Evolutionary conservation across 2,113 vertebrate genomes (phyloP), one percentile per base, ranked within the genome.

Genomic region (Apaloderma vittatum): DNA sequence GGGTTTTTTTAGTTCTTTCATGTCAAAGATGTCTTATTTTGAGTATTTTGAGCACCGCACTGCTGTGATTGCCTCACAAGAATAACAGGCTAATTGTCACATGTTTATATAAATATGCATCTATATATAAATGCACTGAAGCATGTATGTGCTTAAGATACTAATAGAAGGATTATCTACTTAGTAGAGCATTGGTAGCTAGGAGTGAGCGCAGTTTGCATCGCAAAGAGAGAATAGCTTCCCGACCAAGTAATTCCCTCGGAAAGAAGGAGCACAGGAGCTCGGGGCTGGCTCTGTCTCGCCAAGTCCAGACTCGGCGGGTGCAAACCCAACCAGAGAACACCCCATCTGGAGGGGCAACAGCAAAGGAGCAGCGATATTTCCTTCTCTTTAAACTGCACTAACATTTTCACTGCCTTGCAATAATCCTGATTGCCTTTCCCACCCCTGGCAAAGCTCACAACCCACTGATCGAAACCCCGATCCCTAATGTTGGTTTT

Each of bases 301-400:
- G 4, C 15, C 14, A 32, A 45, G 6, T 2, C 11, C 37, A 49
- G 49, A 2, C 27, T 12, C 10, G 2, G 20, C 0, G 3, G 40
- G 23, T 26, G 32, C 10, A 27, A 80, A 55, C 5, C 54, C 51
- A 45, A 20, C 18, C 37, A 27, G 21, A 82, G 59, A 58, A 20
- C 6, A 61, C 10, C 48, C 23, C 5, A 6, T 30, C 40, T 11
- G 20, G 26, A 67, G 34, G 43, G 48, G 24, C 20, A 62, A 55
- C 26, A 34, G 57, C 32, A 74, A n/a, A 63, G n/a, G 18, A 79
- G n/a, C 3, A n/a, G 13, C 18, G 32, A 0, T 22, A 8, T 76
- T 63, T 83, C 16, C 62, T 51, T 63, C 26, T 3, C 54, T 84
- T 65, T 19, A 24, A 67, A 55, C 12, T 9, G 11, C 2, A 21